These are phyloP conservation scores for Urocyon cinereoargenteus DNA, from an alignment of 2,797 vertebrate species.

Conservation along the genomic window DNA sequence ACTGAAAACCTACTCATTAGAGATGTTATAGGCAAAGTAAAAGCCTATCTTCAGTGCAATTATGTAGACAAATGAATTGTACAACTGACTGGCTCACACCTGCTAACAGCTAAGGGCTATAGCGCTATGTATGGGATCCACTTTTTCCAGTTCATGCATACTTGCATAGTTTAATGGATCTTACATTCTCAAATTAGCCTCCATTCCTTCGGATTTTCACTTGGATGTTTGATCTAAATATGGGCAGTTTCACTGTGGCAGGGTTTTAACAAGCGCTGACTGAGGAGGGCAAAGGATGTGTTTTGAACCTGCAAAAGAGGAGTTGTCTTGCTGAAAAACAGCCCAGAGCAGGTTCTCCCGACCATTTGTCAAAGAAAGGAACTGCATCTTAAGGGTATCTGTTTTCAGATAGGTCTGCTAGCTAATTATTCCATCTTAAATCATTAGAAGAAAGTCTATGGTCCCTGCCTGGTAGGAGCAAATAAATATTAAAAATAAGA, in stretches of 20 bases:
- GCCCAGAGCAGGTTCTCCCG: slow-evolving; percentile 10
- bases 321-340: slow-evolving; percentile 50
- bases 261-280: slow-evolving; percentile 58
- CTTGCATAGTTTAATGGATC: slow-evolving; percentile 92
- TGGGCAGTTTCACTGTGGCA: slow-evolving; percentile 75
- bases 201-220: slow-evolving; percentile 87
- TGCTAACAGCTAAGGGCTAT: slow-evolving; percentile 92
- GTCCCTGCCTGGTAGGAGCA: slow-evolving; percentile 49
- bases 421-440: slow-evolving; percentile 62
- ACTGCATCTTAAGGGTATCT: slow-evolving; percentile 40
- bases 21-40: slow-evolving; percentile 94
- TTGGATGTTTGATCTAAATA: slow-evolving; percentile 85
- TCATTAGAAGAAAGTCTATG: slow-evolving; percentile 64
- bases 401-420: slow-evolving; percentile 68
- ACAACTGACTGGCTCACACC: slow-evolving; percentile 93
- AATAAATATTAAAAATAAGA: slow-evolving; percentile 75
- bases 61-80: slow-evolving; percentile 96
- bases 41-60: slow-evolving; percentile 94
- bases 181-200: slow-evolving; percentile 88
- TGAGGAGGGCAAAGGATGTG: slow-evolving; percentile 6
- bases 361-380: slow-evolving; percentile 37
- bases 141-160: slow-evolving; percentile 93
- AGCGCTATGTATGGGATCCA: slow-evolving; percentile 87
- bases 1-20: slow-evolving; percentile 94
- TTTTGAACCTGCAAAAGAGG: slow-evolving; percentile 25